Percentiles rank a stretch among this genome's conserved stretches.
Conservation (phyloP, 1,140 invertebrate genomes). For the Hyles vespertilio region DNA sequence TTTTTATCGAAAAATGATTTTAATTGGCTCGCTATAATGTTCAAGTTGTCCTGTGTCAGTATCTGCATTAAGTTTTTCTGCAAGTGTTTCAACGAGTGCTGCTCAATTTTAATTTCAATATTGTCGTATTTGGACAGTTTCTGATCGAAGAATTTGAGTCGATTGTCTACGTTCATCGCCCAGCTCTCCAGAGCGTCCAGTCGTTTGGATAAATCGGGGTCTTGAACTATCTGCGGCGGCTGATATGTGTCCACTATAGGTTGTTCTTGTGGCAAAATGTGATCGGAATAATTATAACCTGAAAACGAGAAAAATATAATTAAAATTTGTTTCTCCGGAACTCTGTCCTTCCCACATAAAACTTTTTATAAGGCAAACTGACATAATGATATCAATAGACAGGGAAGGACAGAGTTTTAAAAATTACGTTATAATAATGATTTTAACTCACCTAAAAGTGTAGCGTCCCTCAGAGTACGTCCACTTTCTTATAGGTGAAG, state of each 20-base stretch:
- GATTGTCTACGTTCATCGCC: slow-evolving; percentile 53
- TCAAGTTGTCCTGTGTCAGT: slow-evolving; percentile 48
- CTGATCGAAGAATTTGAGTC: slow-evolving; percentile 48
- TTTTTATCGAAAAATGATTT: slow-evolving; percentile 53
- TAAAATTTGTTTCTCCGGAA: slow-evolving; percentile 8
- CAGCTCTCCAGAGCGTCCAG: slow-evolving; percentile 60
- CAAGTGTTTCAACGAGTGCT: slow-evolving; percentile 56
- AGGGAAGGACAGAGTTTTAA: slow-evolving; percentile 70
- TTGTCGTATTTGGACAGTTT: slow-evolving; percentile 58
- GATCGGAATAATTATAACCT: slow-evolving; percentile 55
- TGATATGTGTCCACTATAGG: slow-evolving; percentile 42
- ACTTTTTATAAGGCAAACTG: background rate
- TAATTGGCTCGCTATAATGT: slow-evolving; percentile 46
- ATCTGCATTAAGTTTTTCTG: slow-evolving; percentile 61
- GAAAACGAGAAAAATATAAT: slow-evolving; percentile 29
- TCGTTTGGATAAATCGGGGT: slow-evolving; percentile 46
- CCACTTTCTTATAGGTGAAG: slow-evolving; percentile 69
- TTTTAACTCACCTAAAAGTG: slow-evolving; percentile 69
- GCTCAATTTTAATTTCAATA: slow-evolving; percentile 53
- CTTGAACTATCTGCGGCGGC: slow-evolving; percentile 47
- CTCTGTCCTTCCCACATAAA: slow-evolving; percentile 69
- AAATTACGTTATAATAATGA: slow-evolving; percentile 36
- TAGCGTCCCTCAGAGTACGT: slow-evolving; percentile 48
- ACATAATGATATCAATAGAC: slow-evolving; percentile 12
- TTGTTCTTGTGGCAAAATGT: slow-evolving; percentile 30